Evolutionary conservation across 2,888 invertebrate species (phyloP).

Genomic region (Cosmorhoe ocellata): DNA sequence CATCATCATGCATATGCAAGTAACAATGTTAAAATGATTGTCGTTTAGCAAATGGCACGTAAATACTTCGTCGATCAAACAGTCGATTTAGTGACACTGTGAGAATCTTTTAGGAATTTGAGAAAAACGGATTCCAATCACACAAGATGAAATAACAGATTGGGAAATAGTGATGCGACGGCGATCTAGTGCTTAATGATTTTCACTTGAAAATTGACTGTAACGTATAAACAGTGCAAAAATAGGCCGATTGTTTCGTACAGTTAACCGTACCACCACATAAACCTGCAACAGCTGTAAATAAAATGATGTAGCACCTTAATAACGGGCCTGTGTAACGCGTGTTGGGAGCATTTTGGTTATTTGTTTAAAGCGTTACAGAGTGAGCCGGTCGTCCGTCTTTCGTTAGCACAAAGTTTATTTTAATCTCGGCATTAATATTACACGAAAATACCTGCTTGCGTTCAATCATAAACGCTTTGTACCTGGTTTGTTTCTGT

Average conservation of each 20-base stretch:
- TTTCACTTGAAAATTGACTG: constrained; percentile 38
- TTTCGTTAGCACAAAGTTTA: constrained; percentile 64
- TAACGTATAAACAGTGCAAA: constrained; percentile 56
- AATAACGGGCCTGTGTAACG: constrained; percentile 67
- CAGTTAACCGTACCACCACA: constrained; percentile 64
- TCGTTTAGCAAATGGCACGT: constrained; percentile 56
- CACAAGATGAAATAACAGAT: not conserved
- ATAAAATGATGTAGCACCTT: constrained; percentile 78
- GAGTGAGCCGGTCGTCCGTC: constrained; percentile 66
- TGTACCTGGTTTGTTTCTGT: constrained; percentile 80
- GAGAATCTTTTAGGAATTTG: too few relatives aligned
- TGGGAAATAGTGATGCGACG: not conserved
- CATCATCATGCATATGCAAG: constrained; percentile 58
- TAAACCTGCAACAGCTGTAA: constrained; percentile 72
- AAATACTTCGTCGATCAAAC: constrained; percentile 44
- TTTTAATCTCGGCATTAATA: constrained; percentile 76
- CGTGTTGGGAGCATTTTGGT: constrained; percentile 68
- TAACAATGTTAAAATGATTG: constrained; percentile 54
- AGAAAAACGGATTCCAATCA: too few relatives aligned
- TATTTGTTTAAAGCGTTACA: constrained; percentile 70
- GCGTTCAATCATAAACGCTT: constrained; percentile 76
- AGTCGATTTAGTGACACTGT: constrained; percentile 47
- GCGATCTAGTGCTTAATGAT: not conserved
- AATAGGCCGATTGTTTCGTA: constrained; percentile 70
- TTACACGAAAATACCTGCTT: constrained; percentile 72